Base-by-base conservation (phyloP, 2,113 vertebrate genomes). In the Trochalopteron elliotii region DNA sequence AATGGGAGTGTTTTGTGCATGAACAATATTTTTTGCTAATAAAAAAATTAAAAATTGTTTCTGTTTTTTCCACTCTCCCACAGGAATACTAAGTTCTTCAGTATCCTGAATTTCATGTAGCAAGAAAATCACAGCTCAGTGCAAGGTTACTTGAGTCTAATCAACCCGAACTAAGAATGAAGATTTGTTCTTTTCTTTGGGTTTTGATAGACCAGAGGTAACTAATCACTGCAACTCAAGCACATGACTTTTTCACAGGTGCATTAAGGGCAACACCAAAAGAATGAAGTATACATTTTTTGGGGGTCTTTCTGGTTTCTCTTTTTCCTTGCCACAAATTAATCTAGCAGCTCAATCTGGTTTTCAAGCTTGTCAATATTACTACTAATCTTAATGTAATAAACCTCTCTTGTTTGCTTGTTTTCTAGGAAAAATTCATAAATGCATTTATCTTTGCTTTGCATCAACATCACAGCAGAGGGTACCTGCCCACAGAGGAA, bases 361-460 rank as follows among this genome's bases (percentile, higher is more conserved):
- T 80, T 93, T 74, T 90, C 23, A 37, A 33, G 11, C 61, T n/a
- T 83, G 31, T 64, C 53, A 72, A 61, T 37, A 68, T 9, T 15
- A 33, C 21, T 64, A 64, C 8, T 44, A 71, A 23, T 49, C 22
- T 37, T 40, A 83, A 50, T 42, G 14, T 5, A 81, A 53, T 31
- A 63, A 42, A 8, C 0, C 1, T 1, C 8, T 39, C 23, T 40
- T 11, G 2, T 49, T 80, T 76, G 8, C 28, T 65, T 67, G 10
- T 22, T 75, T 11, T 68, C 7, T 30, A 45, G 12, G 9, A 76
- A 87, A 87, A 90, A 87, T 5, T 5, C 16, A 24, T 31, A 31
- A 82, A 72, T 33, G 4, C 7, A 42, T 80, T 92, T 83, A 6
- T 61, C 75, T 72, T 53, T 8, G 5, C 19, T 72, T 87, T 87